Evolutionary conservation across 2,888 invertebrate species (phyloP).

Genomic region (Patella depressa): DNA sequence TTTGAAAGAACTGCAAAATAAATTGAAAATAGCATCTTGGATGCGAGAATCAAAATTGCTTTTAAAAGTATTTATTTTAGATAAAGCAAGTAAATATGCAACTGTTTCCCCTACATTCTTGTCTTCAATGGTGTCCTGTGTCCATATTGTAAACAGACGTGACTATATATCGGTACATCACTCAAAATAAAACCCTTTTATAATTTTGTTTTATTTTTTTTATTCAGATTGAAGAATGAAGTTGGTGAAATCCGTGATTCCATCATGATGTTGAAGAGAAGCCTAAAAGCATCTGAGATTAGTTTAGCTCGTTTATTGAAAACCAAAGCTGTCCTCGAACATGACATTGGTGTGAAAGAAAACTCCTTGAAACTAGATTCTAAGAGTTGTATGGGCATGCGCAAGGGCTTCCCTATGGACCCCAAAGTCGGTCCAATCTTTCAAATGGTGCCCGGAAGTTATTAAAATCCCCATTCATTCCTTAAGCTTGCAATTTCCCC

Average conservation of each 20-base stretch:
- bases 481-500: no score
- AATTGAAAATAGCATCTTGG: no score
- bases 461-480: no score
- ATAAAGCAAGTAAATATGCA: no score
- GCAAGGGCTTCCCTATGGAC: constrained; percentile 84
- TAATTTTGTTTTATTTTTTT: background rate
- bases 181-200: background rate
- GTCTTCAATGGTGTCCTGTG: no score
- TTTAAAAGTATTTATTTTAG: no score
- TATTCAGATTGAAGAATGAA: constrained; percentile 83
- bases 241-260: constrained; percentile 87
- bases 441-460: constrained; percentile 59
- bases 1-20: no score
- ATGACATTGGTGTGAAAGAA: constrained; percentile 86
- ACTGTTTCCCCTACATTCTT: no score
- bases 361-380: constrained; percentile 91
- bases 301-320: constrained; percentile 77
- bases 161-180: no score
- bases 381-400: constrained; percentile 91
- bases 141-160: no score
- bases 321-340: constrained; percentile 85
- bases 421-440: constrained; percentile 68
- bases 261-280: constrained; percentile 84
- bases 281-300: constrained; percentile 76
- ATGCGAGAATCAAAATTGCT: no score